These are phyloP conservation scores for Marisa cornuarietis DNA, from an alignment of 1,140 invertebrate species.

Conservation along the genomic window DNA sequence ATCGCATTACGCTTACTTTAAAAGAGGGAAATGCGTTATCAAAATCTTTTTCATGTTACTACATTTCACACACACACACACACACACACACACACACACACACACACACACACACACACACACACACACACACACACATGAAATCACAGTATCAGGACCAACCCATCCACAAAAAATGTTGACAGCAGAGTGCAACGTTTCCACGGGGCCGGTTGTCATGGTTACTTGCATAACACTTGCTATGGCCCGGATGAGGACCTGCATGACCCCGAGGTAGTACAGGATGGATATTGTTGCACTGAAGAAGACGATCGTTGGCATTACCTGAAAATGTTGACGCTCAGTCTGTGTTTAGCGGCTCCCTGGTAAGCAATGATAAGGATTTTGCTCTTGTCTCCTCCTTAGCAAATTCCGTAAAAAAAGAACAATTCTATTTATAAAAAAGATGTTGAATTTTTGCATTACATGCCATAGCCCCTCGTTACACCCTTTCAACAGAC, in stretches of 20 bases:
- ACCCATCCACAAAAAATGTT: slow-evolving; percentile 60
- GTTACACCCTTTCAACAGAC: too few species aligned
- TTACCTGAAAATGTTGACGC: slow-evolving; percentile 40
- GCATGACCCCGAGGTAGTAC: slow-evolving; percentile 62
- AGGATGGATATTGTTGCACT: slow-evolving; percentile 56
- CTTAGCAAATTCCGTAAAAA: too few species aligned
- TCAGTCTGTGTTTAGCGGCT: too few species aligned
- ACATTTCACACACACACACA: too few species aligned
- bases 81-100: too few species aligned
- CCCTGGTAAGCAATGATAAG: not conserved
- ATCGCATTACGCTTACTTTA: too few species aligned
- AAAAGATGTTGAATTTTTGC: not conserved
- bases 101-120: too few species aligned
- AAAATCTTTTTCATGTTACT: too few species aligned
- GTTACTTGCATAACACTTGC: slow-evolving; percentile 49
- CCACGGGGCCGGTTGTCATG: slow-evolving; percentile 56
- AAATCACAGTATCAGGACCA: not conserved
- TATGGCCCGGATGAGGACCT: slow-evolving; percentile 42
- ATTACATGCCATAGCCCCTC: too few species aligned
- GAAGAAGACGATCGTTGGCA: slow-evolving; percentile 60
- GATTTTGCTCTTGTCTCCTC: too few species aligned
- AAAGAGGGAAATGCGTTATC: too few species aligned
- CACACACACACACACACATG: too few species aligned
- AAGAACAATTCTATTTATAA: not conserved
- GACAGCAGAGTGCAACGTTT: slow-evolving; percentile 57